Evolutionary conservation across 2,113 vertebrate species (phyloP).

Genomic region (Corynorhinus townsendii): DNA sequence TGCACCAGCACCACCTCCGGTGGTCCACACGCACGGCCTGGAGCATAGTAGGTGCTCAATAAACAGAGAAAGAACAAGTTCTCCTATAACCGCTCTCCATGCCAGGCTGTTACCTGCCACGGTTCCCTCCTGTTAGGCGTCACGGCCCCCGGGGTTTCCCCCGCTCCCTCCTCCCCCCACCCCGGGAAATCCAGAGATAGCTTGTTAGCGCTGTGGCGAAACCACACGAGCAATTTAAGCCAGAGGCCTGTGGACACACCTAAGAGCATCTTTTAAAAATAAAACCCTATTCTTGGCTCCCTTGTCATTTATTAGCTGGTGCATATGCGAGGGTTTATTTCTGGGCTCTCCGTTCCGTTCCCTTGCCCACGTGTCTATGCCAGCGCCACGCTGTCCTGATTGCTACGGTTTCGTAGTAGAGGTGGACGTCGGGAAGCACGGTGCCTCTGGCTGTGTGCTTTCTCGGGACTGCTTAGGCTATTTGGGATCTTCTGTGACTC

Average conservation of each 20-base stretch:
- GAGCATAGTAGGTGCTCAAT: neutral
- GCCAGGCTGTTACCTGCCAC: neutral
- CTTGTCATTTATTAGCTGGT: neutral
- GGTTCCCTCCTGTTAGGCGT: too few species aligned
- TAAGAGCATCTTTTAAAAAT: neutral
- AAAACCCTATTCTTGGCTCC: neutral
- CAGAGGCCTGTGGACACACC: neutral
- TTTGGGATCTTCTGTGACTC: neutral
- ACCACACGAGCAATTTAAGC: neutral
- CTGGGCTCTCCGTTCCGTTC: neutral
- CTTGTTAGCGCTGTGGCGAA: neutral
- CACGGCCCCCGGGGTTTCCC: fast-evolving
- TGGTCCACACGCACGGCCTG: fast-evolving
- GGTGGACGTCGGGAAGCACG: neutral
- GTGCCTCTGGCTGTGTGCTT: neutral
- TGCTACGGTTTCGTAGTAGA: neutral
- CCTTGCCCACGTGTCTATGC: neutral
- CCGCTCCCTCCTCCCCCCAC: too few species aligned
- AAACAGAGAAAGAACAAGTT: neutral
- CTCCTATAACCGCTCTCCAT: neutral
- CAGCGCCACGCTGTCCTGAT: neutral
- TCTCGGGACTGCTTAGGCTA: neutral
- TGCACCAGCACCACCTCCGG: fast-evolving
- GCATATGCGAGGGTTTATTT: neutral
- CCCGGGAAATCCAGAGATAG: neutral